These are phyloP conservation scores for Tetramorium simillimum DNA, from an alignment of 1,140 invertebrate species.

Conservation along the genomic window DNA sequence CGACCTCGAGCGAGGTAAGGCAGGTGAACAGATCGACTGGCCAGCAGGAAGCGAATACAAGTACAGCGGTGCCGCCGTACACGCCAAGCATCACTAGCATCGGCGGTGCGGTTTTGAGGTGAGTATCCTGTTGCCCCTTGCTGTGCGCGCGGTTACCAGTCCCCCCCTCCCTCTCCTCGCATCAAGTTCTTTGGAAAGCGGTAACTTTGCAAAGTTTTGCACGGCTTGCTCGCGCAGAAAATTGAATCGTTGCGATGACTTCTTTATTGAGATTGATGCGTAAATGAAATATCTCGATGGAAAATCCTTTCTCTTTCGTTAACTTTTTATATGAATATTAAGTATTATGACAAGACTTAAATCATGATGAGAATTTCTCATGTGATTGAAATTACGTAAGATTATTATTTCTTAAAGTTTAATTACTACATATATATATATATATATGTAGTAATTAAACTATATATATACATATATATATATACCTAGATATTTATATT, in stretches of 20 bases:
- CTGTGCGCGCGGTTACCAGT: background rate
- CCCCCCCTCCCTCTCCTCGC: background rate
- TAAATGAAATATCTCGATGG: too few species aligned
- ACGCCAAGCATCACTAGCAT: constrained; percentile 89
- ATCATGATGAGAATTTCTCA: too few species aligned
- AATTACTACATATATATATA: background rate
- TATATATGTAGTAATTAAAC: too few species aligned
- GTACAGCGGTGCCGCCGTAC: constrained; percentile 75
- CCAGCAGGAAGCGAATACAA: constrained; percentile 79
- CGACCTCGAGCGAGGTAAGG: constrained; percentile 86
- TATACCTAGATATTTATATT: background rate
- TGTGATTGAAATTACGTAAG: background rate
- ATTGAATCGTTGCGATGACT: background rate
- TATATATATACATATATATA: too few species aligned
- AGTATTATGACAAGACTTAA: too few species aligned
- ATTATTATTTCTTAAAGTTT: background rate
- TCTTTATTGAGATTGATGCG: constrained; percentile 12
- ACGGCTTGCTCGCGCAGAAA: background rate
- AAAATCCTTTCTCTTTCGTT: background rate
- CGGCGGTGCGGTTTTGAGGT: constrained; percentile 88
- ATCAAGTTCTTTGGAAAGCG: background rate
- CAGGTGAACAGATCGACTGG: constrained; percentile 83
- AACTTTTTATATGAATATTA: background rate
- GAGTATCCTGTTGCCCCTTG: constrained; percentile 11
- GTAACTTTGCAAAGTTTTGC: background rate